A percentile compares a stretch with the other conserved stretches of the same genome.
Conservation (phyloP, 2,888 invertebrate genomes). For the Drosophila atripex region DNA sequence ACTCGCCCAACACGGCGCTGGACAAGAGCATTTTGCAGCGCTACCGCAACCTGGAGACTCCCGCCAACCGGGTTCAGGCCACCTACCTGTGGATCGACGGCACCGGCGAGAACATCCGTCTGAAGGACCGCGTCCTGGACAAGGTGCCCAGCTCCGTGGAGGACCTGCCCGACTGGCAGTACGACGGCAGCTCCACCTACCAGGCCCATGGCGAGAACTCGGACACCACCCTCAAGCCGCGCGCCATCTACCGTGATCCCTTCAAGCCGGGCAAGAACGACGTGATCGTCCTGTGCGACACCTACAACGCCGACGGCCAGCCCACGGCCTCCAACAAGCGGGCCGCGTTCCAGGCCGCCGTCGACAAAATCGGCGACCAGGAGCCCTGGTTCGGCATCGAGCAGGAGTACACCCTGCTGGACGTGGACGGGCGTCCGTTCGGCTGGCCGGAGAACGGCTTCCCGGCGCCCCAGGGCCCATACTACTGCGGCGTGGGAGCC, state of each 20-base stretch:
- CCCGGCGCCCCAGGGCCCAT: slow-evolving; percentile 90
- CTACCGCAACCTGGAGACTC: slow-evolving; percentile 88
- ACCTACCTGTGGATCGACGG: slow-evolving; percentile 92
- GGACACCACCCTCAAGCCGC: slow-evolving; percentile 90
- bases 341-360: slow-evolving; percentile 84
- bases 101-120: slow-evolving; percentile 88
- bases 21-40: slow-evolving; percentile 89
- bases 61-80: slow-evolving; percentile 86
- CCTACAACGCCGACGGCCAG: slow-evolving; percentile 86
- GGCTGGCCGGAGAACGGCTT: slow-evolving; percentile 90
- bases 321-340: slow-evolving; percentile 85
- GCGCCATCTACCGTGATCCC: slow-evolving; percentile 92
- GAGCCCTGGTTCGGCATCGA: slow-evolving; percentile 91
- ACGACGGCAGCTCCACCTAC: slow-evolving; percentile 89
- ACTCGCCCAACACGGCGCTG: slow-evolving; percentile 92
- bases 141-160: slow-evolving; percentile 86
- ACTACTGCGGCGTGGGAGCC: slow-evolving; percentile 93
- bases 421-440: slow-evolving; percentile 87
- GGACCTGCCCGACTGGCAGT: slow-evolving; percentile 90
- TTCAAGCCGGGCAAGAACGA: slow-evolving; percentile 89
- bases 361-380: slow-evolving; percentile 86
- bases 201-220: slow-evolving; percentile 88
- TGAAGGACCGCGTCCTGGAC: slow-evolving; percentile 89
- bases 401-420: slow-evolving; percentile 87
- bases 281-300: slow-evolving; percentile 91